phyloP scores from a whole-genome alignment of 2,888 invertebrate species.

The Ornithoptera priamus region DNA sequence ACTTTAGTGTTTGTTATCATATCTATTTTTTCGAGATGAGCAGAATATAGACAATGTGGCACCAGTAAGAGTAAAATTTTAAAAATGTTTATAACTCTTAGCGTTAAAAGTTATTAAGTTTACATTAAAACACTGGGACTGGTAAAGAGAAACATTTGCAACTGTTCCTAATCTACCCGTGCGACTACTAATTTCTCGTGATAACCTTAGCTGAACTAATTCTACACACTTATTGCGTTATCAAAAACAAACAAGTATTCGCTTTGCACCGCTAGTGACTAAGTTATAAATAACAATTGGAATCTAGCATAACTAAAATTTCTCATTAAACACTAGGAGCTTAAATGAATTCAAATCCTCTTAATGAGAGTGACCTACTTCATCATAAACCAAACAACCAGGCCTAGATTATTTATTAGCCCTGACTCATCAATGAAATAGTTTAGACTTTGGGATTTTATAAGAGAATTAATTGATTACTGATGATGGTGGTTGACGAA shows the following conservation, averaged over 20 bases:
- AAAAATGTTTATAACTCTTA: background rate
- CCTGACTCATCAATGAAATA: background rate
- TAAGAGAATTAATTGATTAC: background rate
- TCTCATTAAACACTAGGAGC: background rate
- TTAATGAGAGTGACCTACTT: slow-evolving; percentile 10
- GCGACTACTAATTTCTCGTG: slow-evolving; percentile 20
- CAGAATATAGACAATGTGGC: no score
- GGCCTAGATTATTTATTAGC: background rate
- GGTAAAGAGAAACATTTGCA: background rate
- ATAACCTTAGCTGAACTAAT: slow-evolving; percentile 27
- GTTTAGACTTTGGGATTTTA: background rate
- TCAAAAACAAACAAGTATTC: slow-evolving; percentile 15
- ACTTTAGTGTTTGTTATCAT: no score
- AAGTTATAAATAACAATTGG: slow-evolving; percentile 2
- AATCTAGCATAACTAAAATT: background rate
- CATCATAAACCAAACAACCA: background rate
- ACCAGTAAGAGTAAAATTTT: background rate
- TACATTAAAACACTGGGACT: background rate
- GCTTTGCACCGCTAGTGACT: slow-evolving; percentile 8
- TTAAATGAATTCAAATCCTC: slow-evolving; percentile 9
- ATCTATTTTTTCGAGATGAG: no score
- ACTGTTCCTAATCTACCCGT: slow-evolving; percentile 18
- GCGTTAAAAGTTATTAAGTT: background rate
- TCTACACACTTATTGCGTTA: slow-evolving; percentile 22
- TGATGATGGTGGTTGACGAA: background rate